Conservation (phyloP, 2,888 invertebrate species). For the Catocala sponsa region DNA sequence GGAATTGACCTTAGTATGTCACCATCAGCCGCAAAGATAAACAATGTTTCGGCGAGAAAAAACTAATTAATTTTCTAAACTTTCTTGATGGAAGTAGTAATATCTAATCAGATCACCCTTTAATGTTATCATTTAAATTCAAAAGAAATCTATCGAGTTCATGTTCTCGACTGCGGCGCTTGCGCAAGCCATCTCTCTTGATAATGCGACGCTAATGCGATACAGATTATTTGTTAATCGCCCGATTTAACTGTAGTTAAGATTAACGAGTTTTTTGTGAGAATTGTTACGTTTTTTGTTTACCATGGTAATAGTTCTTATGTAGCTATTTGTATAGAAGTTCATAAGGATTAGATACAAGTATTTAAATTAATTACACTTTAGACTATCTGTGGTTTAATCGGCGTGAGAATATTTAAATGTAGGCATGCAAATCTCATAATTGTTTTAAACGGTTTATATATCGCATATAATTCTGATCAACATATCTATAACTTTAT, state of each 20-base stretch:
- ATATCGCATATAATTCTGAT: too few species aligned
- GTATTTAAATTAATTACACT: conserved; percentile 2
- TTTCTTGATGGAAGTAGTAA: background rate
- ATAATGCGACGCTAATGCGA: conserved; percentile 66
- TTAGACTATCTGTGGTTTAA: background rate
- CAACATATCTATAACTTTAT: too few species aligned
- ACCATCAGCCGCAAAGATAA: too few species aligned
- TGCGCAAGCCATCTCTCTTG: conserved; percentile 60
- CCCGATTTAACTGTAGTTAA: conserved; percentile 53
- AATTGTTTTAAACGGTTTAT: too few species aligned
- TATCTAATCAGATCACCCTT: conserved; percentile 14
- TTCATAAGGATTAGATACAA: conserved; percentile 4
- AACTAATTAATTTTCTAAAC: conserved; percentile 1
- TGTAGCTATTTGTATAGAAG: background rate
- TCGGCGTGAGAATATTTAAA: conserved; percentile 9
- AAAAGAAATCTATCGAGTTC: conserved; percentile 14
- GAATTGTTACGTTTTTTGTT: conserved; percentile 18
- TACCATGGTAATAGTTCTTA: background rate
- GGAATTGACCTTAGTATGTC: too few species aligned
- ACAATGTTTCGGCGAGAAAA: background rate
- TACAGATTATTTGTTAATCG: conserved; percentile 67
- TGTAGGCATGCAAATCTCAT: too few species aligned
- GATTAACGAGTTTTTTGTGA: conserved; percentile 41
- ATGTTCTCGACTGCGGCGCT: conserved; percentile 30
- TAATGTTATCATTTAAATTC: conserved; percentile 1